phyloP scores from a whole-genome alignment of 1,140 invertebrate species.

The Amphibalanus amphitrite region DNA sequence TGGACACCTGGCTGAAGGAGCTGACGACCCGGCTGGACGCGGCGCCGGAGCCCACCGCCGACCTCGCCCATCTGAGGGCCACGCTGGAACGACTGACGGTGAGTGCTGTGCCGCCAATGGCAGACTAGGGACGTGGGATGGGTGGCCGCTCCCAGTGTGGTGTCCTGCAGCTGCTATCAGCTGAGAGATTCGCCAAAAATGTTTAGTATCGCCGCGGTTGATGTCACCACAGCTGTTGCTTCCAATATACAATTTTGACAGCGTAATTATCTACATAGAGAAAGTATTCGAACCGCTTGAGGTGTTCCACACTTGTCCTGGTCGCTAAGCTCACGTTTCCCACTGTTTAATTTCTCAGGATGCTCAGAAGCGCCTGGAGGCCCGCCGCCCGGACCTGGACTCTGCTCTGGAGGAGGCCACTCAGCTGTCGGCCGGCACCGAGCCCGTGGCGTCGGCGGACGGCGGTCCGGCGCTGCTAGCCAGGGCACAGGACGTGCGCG shows the following conservation, averaged over 20 bases:
- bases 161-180: not conserved
- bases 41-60: constrained; percentile 50
- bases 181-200: no score
- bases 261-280: not conserved
- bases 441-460: constrained; percentile 6
- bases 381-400: not conserved
- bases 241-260: not conserved
- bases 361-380: not conserved
- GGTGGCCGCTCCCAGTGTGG: not conserved
- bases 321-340: no score
- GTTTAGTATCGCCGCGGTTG: no score
- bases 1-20: constrained; percentile 22
- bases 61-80: constrained; percentile 78
- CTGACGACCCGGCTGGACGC: constrained; percentile 33
- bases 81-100: constrained; percentile 56
- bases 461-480: constrained; percentile 41
- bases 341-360: not conserved
- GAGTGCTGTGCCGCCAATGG: constrained; percentile 9
- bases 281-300: no score
- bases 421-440: not conserved
- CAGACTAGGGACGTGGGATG: constrained; percentile 13
- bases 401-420: not conserved
- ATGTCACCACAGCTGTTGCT: no score
- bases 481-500: constrained; percentile 41
- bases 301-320: no score